These are phyloP conservation scores for Drosophila albomicans DNA, from an alignment of 1,140 invertebrate species.

Conservation along the genomic window DNA sequence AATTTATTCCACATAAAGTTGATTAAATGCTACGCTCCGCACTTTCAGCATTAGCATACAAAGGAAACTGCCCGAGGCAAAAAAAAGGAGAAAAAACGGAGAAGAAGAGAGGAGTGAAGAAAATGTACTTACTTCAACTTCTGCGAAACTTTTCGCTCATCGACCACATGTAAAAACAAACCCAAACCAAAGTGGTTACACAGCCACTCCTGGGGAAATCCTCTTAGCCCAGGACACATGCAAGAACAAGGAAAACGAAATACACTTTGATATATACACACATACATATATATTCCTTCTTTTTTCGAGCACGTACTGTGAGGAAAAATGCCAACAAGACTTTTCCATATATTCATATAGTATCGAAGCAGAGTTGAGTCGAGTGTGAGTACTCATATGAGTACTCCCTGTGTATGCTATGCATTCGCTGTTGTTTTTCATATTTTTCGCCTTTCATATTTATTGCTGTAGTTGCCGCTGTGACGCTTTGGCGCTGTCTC, in stretches of 20 bases:
- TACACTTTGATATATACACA: slow-evolving; percentile 3
- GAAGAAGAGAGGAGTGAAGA: slow-evolving; percentile 5
- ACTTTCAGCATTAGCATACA: slow-evolving; percentile 60
- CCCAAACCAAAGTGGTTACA: slow-evolving; percentile 15
- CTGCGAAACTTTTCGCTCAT: slow-evolving; percentile 42
- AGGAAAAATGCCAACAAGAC: slow-evolving; percentile 6
- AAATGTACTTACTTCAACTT: slow-evolving; percentile 33
- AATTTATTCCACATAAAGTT: slow-evolving; percentile 74
- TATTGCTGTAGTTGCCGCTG: slow-evolving; percentile 23
- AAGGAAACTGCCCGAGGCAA: slow-evolving; percentile 34
- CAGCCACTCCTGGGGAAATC: slow-evolving; percentile 28
- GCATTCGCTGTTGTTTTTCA: slow-evolving; percentile 8
- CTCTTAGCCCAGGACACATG: slow-evolving; percentile 26
- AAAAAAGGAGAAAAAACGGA: slow-evolving; percentile 4
- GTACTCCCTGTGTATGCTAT: not conserved
- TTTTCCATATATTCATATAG: slow-evolving; percentile 41
- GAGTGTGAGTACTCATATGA: not conserved
- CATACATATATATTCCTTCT: not conserved
- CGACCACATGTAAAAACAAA: slow-evolving; percentile 57
- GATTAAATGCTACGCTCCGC: slow-evolving; percentile 64
- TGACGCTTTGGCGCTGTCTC: slow-evolving; percentile 21
- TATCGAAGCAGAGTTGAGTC: slow-evolving; percentile 7
- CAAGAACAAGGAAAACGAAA: slow-evolving; percentile 17
- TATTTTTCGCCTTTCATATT: slow-evolving; percentile 7
- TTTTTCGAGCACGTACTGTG: slow-evolving; percentile 33